These are phyloP conservation scores for Listronotus bonariensis DNA, from an alignment of 1,140 invertebrate species.

Conservation along the genomic window DNA sequence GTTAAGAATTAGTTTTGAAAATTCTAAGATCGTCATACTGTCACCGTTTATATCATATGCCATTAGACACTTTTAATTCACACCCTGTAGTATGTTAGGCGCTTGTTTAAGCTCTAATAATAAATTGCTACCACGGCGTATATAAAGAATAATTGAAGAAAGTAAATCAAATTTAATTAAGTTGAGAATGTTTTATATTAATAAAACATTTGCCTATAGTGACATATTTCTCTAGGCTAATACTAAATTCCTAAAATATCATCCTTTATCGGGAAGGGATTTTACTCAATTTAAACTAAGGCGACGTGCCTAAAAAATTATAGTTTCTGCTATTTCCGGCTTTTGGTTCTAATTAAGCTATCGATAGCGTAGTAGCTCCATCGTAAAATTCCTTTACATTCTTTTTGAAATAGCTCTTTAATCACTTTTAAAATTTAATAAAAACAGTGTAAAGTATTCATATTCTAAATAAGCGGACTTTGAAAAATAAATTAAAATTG, in stretches of 20 bases:
- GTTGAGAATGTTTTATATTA: conserved; percentile 25
- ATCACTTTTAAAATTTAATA: conserved; percentile 18
- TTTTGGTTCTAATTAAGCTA: conserved; percentile 28
- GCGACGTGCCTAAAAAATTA: conserved; percentile 7
- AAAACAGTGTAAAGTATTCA: neutral
- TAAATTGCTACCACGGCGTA: conserved; percentile 20
- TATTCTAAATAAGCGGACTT: too few species aligned
- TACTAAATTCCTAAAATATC: conserved; percentile 30
- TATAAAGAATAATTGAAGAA: conserved; percentile 13
- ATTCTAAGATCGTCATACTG: too few species aligned
- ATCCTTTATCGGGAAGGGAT: neutral
- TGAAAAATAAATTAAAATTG: too few species aligned
- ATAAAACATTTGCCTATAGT: conserved; percentile 23
- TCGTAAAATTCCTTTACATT: neutral
- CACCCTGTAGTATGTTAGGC: too few species aligned
- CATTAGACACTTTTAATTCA: too few species aligned
- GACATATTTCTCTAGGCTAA: conserved; percentile 25
- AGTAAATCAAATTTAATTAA: conserved; percentile 35
- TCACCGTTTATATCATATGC: too few species aligned
- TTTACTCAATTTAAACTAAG: conserved; percentile 9
- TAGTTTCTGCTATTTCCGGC: conserved; percentile 25
- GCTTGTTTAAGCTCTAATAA: neutral
- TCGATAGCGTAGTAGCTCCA: conserved; percentile 14
- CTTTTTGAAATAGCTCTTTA: conserved; percentile 13
- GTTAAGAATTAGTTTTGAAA: too few species aligned